These are phyloP conservation scores for Myrmophylax atrothorax DNA, from an alignment of 2,113 vertebrate species.

Conservation along the genomic window DNA sequence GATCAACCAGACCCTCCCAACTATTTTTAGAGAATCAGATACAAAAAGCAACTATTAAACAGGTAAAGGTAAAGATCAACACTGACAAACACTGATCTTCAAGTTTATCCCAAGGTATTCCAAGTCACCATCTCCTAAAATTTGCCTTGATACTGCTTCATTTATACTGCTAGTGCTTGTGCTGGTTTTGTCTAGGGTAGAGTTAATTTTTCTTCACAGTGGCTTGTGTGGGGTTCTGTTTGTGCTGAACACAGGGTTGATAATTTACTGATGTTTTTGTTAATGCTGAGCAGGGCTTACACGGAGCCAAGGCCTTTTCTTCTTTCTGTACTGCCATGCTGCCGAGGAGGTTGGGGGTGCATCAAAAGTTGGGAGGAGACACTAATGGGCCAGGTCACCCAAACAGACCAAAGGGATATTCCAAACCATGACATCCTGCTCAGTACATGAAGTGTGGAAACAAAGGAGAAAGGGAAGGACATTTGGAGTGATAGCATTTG, in stretches of 20 bases:
- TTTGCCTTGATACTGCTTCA: not conserved
- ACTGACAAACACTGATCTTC: not conserved
- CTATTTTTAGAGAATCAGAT: not conserved
- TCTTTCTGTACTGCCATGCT: accelerated
- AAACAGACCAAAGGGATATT: too few species aligned
- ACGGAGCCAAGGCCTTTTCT: not conserved
- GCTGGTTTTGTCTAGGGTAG: not conserved
- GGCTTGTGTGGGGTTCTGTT: not conserved
- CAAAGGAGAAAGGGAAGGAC: not conserved
- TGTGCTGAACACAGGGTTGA: not conserved
- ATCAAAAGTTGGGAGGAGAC: not conserved
- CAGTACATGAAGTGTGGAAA: not conserved
- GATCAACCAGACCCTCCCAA: not conserved
- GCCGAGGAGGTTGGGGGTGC: not conserved
- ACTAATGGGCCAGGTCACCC: not conserved
- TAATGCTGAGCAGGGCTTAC: not conserved
- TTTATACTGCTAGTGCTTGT: not conserved
- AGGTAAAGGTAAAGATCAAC: not conserved
- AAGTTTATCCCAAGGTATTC: not conserved
- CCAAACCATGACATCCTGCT: not conserved
- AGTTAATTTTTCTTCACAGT: not conserved
- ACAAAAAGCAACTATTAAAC: not conserved
- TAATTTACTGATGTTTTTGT: not conserved
- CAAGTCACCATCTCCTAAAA: not conserved
- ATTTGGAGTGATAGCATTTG: not conserved